A percentile compares a stretch with the other conserved stretches of the same genome.
These are phyloP conservation scores for Patiria pectinifera DNA, from an alignment of 53 echinoderm and acorn worm species.

Conservation along the genomic window DNA sequence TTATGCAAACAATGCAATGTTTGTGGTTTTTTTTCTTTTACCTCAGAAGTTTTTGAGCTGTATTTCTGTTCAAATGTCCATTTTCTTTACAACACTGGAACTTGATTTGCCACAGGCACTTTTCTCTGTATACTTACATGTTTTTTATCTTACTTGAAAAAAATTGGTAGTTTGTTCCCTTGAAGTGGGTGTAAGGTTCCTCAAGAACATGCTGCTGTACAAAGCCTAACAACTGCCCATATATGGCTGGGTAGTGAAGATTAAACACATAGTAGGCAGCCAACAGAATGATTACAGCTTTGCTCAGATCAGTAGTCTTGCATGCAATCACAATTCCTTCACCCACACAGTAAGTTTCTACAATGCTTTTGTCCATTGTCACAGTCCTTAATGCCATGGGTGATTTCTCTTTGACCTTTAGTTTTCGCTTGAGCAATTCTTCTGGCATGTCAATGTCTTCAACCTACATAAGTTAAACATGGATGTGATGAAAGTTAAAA, in stretches of 20 bases:
- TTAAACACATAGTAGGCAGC: conserved; percentile 44
- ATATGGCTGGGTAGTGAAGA: conserved; percentile 50
- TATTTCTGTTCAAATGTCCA: too few species aligned
- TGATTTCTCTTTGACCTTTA: too few species aligned
- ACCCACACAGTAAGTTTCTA: background rate
- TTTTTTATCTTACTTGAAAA: conserved; percentile 38
- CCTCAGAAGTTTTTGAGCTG: too few species aligned
- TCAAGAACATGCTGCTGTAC: conserved; percentile 29
- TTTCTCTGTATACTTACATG: background rate
- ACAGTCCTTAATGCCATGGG: background rate
- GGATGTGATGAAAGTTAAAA: too few species aligned
- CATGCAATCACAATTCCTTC: conserved; percentile 26
- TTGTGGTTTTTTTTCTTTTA: too few species aligned
- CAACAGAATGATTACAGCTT: conserved; percentile 26
- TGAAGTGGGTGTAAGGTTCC: conserved; percentile 31
- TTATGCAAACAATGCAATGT: too few species aligned
- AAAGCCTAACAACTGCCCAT: conserved; percentile 41
- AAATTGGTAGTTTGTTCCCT: conserved; percentile 43
- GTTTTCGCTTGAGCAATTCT: too few species aligned
- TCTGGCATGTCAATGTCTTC: too few species aligned
- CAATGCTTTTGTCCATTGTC: background rate
- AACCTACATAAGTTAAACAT: too few species aligned
- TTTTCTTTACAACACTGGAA: background rate
- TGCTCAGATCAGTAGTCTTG: background rate
- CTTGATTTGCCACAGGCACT: conserved; percentile 1